A percentile compares a stretch with the other conserved stretches of the same genome.
These are phyloP conservation scores for Diaprepes abbreviatus DNA, from an alignment of 2,888 invertebrate genomes.

Conservation along the genomic window DNA sequence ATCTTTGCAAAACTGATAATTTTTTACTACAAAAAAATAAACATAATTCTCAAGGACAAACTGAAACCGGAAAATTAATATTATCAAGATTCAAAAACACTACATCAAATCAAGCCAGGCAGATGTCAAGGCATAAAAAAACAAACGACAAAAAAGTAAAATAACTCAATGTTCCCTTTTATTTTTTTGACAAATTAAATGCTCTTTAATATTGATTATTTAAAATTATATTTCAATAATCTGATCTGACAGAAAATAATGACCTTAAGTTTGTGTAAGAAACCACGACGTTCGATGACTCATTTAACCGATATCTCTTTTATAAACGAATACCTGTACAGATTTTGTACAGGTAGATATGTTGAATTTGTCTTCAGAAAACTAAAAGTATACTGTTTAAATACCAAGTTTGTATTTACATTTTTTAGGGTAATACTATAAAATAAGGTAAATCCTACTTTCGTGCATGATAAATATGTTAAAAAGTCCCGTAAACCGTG, in stretches of 20 bases:
- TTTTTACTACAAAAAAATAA: slow-evolving; percentile 26
- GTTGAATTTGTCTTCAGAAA: slow-evolving; percentile 16
- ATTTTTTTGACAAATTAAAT: no score
- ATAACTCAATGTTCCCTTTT: no score
- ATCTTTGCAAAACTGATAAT: slow-evolving; percentile 13
- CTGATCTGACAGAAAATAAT: slow-evolving; percentile 25
- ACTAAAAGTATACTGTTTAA: slow-evolving; percentile 1
- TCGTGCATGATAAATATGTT: not conserved
- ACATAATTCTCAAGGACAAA: slow-evolving; percentile 14
- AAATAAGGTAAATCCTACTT: slow-evolving; percentile 3
- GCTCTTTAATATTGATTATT: slow-evolving; percentile 6
- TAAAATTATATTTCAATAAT: slow-evolving; percentile 11
- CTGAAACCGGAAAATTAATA: no score
- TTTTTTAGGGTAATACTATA: not conserved
- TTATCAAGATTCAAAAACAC: no score
- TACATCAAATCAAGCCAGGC: slow-evolving; percentile 1
- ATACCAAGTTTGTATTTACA: not conserved
- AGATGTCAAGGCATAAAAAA: slow-evolving; percentile 6
- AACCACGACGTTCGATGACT: slow-evolving; percentile 47
- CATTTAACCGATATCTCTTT: slow-evolving; percentile 46
- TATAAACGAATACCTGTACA: slow-evolving; percentile 39
- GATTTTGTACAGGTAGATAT: slow-evolving; percentile 31
- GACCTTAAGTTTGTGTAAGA: slow-evolving; percentile 38
- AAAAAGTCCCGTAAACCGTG: slow-evolving; percentile 45
- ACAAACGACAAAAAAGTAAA: not conserved